Conservation (phyloP, 2,888 invertebrate species). For the Cordilura impudica region DNA sequence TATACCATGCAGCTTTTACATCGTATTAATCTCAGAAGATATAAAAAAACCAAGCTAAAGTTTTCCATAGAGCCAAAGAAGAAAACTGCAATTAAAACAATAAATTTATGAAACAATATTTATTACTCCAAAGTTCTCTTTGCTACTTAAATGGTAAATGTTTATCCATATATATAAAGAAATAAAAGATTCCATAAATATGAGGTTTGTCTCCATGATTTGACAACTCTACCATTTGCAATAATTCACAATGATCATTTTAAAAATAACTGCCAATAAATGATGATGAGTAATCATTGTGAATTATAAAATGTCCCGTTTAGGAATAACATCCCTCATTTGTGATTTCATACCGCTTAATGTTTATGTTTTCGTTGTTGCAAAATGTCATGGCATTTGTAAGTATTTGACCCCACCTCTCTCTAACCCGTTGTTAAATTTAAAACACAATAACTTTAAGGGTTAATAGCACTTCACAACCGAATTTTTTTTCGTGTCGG, state of each 20-base stretch:
- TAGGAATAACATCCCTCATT: constrained; percentile 64
- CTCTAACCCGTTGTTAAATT: constrained; percentile 69
- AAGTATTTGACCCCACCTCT: constrained; percentile 71
- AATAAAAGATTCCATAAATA: neutral
- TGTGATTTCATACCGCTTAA: neutral
- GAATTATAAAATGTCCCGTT: constrained; percentile 68
- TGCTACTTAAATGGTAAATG: too few relatives aligned
- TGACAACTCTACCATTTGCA: constrained; percentile 43
- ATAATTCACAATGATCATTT: constrained; percentile 56
- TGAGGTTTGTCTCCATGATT: neutral
- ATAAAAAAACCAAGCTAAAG: too few relatives aligned
- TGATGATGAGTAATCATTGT: constrained; percentile 29
- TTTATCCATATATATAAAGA: too few relatives aligned
- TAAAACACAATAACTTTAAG: constrained; percentile 66
- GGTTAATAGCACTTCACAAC: constrained; percentile 71
- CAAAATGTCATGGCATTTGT: constrained; percentile 59
- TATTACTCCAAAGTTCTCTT: too few relatives aligned
- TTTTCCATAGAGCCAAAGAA: too few relatives aligned
- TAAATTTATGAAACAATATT: too few relatives aligned
- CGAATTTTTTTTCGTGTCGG: neutral
- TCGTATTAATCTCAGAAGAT: too few relatives aligned
- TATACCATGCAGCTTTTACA: too few relatives aligned
- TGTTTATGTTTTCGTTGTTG: neutral
- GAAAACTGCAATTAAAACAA: too few relatives aligned
- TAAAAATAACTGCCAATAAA: constrained; percentile 47